A percentile compares a stretch with the other conserved stretches of the same genome.
Evolutionary conservation across 2,797 vertebrate species (phyloP).

Genomic region (Alca torda): DNA sequence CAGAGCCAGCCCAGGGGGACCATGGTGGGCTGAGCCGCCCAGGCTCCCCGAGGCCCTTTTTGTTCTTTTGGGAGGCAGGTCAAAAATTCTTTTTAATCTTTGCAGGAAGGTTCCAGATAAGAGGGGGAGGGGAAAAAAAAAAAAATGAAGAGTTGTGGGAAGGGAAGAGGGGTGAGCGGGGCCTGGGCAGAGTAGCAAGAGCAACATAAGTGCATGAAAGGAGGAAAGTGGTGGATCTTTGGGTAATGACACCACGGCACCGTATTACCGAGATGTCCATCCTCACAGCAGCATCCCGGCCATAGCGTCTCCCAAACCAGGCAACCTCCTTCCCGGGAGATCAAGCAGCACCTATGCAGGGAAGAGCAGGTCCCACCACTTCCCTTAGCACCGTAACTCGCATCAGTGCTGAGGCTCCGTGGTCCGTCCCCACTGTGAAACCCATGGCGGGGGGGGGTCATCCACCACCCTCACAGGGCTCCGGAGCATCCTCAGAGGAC

Average conservation of each 20-base stretch:
- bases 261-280: not conserved
- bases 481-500: not conserved
- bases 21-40: rapidly evolving
- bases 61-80: not conserved
- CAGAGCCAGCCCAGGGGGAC: not conserved
- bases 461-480: rapidly evolving
- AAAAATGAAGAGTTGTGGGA: not conserved
- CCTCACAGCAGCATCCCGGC: slow-evolving; percentile 33
- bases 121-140: not conserved
- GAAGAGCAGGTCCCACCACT: not conserved
- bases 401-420: not conserved
- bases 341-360: slow-evolving; percentile 40
- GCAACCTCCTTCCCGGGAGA: slow-evolving; percentile 15
- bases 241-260: not conserved
- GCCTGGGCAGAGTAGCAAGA: not conserved
- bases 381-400: not conserved
- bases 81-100: not conserved
- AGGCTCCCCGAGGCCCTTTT: not conserved
- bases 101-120: not conserved
- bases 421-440: not conserved
- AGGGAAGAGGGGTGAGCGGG: not conserved
- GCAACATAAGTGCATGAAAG: not conserved
- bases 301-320: not conserved
- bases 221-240: not conserved
- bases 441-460: not conserved